Conservation (phyloP, 2,113 vertebrate species). For the Halcyon senegalensis region DNA sequence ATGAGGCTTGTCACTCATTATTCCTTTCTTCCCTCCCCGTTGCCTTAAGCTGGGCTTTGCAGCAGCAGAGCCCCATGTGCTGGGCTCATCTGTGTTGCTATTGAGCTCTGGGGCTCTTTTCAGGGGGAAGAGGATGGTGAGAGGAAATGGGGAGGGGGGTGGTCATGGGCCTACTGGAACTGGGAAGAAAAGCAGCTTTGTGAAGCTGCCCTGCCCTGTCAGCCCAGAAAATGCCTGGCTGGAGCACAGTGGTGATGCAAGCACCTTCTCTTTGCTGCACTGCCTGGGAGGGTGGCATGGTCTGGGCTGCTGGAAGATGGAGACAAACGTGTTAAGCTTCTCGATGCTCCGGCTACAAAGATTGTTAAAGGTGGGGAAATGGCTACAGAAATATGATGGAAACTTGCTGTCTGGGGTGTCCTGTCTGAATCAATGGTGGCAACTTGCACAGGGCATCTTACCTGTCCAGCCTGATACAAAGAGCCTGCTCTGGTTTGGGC, state of each 20-base stretch:
- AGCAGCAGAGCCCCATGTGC: not conserved
- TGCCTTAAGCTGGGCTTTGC: not conserved
- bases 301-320: not conserved
- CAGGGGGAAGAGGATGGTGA: not conserved
- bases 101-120: not conserved
- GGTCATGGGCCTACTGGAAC: not conserved
- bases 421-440: not conserved
- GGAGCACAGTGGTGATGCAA: not conserved
- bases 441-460: not conserved
- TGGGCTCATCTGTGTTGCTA: not conserved
- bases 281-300: too few relatives aligned
- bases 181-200: constrained; percentile 19
- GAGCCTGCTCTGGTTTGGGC: not conserved
- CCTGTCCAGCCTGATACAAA: fast-evolving
- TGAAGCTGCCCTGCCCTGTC: not conserved
- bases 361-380: not conserved
- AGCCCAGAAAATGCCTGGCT: not conserved
- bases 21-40: not conserved
- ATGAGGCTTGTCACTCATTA: not conserved
- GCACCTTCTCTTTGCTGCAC: not conserved
- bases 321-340: not conserved
- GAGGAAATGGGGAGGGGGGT: not conserved
- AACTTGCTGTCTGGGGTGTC: not conserved
- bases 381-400: not conserved
- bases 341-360: not conserved